Evolutionary conservation across 2,888 invertebrate genomes (phyloP), one percentile per base, ranked within the genome.

Genomic region (Cenopis cana): DNA sequence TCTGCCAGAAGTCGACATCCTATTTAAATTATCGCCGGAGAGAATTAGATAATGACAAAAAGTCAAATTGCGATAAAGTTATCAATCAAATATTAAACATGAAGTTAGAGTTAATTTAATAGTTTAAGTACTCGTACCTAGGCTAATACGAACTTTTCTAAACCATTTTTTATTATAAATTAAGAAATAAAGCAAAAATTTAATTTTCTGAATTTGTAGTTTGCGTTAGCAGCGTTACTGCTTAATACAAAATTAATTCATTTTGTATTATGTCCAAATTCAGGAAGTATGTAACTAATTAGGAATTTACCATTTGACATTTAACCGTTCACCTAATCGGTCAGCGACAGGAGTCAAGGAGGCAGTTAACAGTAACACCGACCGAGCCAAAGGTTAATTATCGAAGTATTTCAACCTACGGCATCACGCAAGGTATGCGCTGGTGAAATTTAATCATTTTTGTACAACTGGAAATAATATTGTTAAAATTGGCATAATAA

Each of bases 371-470:
- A n/a, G n/a, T n/a, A n/a, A n/a, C n/a, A n/a, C n/a, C n/a, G n/a
- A 56, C 71, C 59, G 49, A 73, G 61, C 69, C 59, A 69, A 62
- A 76, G 76, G 75, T 79, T 72, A 73, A 66, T 71, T 75, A 76
- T 77, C 74, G 76, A 41, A 70, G n/a, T 68, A 66, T 54, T 66
- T 36, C 33, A 70, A 70, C 60, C 65, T 70, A 65, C 57, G 41
- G n/a, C 64, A 33, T 52, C 52, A 64, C 20, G 36, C 62, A 24
- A 59, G 56, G 64, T 52, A 41, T 57, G 20, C 18, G 52, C 4
- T 46, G 24, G 54, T 38, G 50, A 57, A 62, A 62, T 36, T 49
- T 69, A 49, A 20, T 24, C 20, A 12, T 24, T 14, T 14, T 41
- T 41, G 41, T 14, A 14, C 1, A 41, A 41, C 41, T 41, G 14